Evolutionary conservation across 2,113 vertebrate species (phyloP).

Genomic region (Lophura nycthemera): DNA sequence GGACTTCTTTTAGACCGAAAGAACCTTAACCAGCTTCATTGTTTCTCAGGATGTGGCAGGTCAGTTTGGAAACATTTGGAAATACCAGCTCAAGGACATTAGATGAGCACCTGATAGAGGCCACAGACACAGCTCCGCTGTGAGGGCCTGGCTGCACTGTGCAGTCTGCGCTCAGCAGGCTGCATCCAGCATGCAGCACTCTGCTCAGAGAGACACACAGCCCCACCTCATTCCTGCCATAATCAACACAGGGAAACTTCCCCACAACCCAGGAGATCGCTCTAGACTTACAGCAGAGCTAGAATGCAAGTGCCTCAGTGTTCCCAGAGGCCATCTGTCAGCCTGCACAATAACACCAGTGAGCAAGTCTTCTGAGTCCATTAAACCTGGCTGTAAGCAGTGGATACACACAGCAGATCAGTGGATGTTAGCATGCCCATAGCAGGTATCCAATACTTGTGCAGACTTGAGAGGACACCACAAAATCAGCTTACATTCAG

Average conservation of each 20-base stretch:
- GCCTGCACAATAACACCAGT: background rate
- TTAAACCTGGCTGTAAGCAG: background rate
- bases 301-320: background rate
- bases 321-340: background rate
- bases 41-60: conserved; percentile 75
- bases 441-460: background rate
- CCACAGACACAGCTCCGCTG: fast-evolving
- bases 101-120: background rate
- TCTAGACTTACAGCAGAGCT: background rate
- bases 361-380: background rate
- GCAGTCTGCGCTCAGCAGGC: background rate
- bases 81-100: conserved; percentile 77
- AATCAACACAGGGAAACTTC: background rate
- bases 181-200: background rate
- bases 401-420: background rate
- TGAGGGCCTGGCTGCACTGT: fast-evolving
- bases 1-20: conserved; percentile 82
- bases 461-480: background rate
- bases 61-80: conserved; percentile 81
- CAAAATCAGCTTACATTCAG: background rate
- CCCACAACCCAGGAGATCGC: background rate
- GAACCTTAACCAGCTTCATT: conserved; percentile 80
- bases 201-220: background rate
- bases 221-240: background rate
- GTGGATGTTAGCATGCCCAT: background rate